phyloP scores from a whole-genome alignment of 2,888 invertebrate species.

The Uropetala carovei region DNA sequence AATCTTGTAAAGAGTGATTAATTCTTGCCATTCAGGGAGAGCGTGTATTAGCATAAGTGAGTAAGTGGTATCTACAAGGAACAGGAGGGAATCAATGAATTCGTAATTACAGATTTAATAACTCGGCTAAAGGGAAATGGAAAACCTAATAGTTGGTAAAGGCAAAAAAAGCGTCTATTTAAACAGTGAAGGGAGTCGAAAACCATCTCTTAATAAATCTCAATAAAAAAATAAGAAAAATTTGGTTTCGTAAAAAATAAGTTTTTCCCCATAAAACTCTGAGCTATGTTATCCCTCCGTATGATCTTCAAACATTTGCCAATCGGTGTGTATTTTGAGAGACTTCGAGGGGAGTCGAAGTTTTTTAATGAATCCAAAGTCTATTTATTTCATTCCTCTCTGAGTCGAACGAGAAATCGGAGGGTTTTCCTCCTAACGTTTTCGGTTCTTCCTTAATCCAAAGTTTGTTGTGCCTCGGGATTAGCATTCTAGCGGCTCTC shows the following conservation, averaged over 20 bases:
- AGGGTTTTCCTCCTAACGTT: not conserved
- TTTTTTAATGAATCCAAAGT: not conserved
- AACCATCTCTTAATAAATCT: not conserved
- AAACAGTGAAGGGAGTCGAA: not conserved
- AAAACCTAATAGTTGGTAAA: not conserved
- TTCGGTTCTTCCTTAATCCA: too few relatives aligned
- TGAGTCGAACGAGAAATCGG: not conserved
- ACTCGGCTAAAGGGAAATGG: not conserved
- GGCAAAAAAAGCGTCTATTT: not conserved
- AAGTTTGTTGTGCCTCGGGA: too few relatives aligned
- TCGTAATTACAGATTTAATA: constrained; percentile 57
- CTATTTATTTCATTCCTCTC: constrained; percentile 7
- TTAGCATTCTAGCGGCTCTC: too few relatives aligned
- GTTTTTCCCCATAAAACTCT: not conserved
- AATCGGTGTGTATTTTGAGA: not conserved
- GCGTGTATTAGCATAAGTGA: constrained; percentile 62
- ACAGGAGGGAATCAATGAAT: constrained; percentile 58
- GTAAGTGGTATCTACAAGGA: constrained; percentile 58
- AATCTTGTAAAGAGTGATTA: constrained; percentile 61
- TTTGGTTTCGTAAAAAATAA: not conserved
- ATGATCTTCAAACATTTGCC: not conserved
- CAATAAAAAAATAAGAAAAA: not conserved
- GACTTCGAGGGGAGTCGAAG: not conserved
- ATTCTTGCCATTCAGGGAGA: constrained; percentile 50
- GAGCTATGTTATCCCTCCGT: constrained; percentile 7